Evolutionary conservation across 2,113 vertebrate genomes (phyloP).

Genomic region (Alosa alosa): DNA sequence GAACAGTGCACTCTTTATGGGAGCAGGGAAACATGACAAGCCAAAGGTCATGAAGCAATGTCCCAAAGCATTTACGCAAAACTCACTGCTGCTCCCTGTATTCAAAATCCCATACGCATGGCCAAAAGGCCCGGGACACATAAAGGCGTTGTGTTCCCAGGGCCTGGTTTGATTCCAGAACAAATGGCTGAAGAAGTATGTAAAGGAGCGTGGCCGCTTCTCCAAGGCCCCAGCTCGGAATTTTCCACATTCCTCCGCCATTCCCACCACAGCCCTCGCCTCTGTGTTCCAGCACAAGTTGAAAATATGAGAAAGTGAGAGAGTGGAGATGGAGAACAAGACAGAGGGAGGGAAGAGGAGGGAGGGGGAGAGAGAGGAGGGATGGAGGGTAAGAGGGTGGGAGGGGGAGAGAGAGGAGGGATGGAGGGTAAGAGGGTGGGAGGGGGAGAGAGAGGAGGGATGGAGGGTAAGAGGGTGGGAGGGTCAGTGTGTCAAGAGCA

Average conservation of each 20-base stretch:
- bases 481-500: conserved; percentile 25
- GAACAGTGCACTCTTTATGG: not conserved
- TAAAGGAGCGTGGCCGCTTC: not conserved
- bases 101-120: not conserved
- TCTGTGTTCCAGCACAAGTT: not conserved
- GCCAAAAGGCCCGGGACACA: not conserved
- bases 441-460: not conserved
- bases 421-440: not conserved
- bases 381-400: not conserved
- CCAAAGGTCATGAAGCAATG: not conserved
- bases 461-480: not conserved
- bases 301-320: conserved; percentile 2
- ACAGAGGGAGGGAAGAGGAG: conserved; percentile 11
- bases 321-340: conserved; percentile 19
- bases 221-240: not conserved
- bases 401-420: not conserved
- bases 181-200: not conserved
- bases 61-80: not conserved
- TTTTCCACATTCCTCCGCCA: not conserved
- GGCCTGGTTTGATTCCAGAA: not conserved
- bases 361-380: not conserved
- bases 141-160: not conserved
- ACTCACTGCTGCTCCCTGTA: not conserved
- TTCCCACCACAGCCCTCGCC: not conserved
- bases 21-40: not conserved